phyloP scores from a whole-genome alignment of 2,113 vertebrate genomes.

The Bubo blakistoni region DNA sequence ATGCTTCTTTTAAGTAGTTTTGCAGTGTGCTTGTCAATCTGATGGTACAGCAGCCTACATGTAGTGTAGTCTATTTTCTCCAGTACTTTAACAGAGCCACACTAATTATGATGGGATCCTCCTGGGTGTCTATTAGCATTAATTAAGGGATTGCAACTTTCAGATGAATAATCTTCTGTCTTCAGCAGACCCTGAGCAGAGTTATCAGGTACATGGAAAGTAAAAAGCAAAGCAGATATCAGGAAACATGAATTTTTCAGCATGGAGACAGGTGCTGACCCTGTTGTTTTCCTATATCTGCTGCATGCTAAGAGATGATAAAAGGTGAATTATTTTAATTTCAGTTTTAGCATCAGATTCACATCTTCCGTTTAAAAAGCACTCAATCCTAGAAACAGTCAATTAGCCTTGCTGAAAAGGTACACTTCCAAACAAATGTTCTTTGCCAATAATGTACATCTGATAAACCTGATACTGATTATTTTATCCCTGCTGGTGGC shows the following conservation, averaged over 20 bases:
- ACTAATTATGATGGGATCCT: slow-evolving; percentile 12
- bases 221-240: not conserved
- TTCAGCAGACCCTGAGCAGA: not conserved
- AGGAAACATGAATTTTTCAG: not conserved
- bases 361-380: not conserved
- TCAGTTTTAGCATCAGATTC: slow-evolving; percentile 12
- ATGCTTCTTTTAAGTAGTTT: not conserved
- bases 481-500: not conserved
- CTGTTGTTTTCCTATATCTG: not conserved
- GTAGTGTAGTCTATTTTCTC: not conserved
- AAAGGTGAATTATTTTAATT: slow-evolving; percentile 2
- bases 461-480: not conserved
- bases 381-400: slow-evolving; percentile 1
- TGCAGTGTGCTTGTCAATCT: not conserved
- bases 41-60: not conserved
- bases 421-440: slow-evolving; percentile 1
- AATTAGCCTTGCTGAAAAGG: slow-evolving; percentile 11
- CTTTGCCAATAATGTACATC: not conserved
- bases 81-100: not conserved
- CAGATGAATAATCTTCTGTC: not conserved
- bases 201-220: not conserved
- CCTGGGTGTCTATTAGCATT: slow-evolving; percentile 27
- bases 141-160: slow-evolving; percentile 43
- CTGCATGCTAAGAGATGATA: not conserved
- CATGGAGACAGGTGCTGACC: not conserved